Base-by-base conservation (phyloP, 2,113 vertebrate genomes). In the Osmerus mordax region DNA sequence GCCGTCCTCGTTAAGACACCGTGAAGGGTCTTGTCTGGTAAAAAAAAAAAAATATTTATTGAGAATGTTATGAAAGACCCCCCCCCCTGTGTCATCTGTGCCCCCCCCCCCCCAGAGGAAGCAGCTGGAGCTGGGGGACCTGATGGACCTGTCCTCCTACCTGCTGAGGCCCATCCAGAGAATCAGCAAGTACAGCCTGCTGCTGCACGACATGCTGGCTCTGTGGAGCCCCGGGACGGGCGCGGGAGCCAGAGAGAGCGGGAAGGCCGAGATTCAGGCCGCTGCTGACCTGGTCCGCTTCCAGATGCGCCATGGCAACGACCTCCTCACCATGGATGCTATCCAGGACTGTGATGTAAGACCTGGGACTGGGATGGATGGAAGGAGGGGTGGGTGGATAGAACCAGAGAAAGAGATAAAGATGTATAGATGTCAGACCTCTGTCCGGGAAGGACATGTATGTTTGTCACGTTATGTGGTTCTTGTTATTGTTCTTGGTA, bases 151-250 rank as follows among this genome's bases (percentile, higher is more conserved):
- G 29, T 91, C 90, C 0, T 94, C 92, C 15, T 93, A 92, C 78
- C 85, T 93, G 73, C 84, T 94, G 76, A 90, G 91, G 63, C 92
- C 91, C 65, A 91, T 93, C 67, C 92, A 94, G 86, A 92, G 92
- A 79, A 92, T 94, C 89, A 93, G 92, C 85, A 94, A 94, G 71
- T 94, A 93, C 85, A 90, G 88, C 78, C 88, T 93, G 60, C 86
- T 94, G 41, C 87, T 93, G 71, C 91, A 90, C 82, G 92, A 94
- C 85, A 87, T 92, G 81, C 67, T 90, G 64, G 74, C 68, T 5
- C 78, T 83, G 21, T 81, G 78, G 29, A 77, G 79, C 1, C 4
- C 76, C 16, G 62, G 71, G 8, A 51, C 59, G 23, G 65, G 55
- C 15, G 2, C 16, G n/a, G 55, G 15, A 19, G 3, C 15, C 4